Base-by-base conservation (phyloP, 2,113 vertebrate genomes). In the Plotosus lineatus region DNA sequence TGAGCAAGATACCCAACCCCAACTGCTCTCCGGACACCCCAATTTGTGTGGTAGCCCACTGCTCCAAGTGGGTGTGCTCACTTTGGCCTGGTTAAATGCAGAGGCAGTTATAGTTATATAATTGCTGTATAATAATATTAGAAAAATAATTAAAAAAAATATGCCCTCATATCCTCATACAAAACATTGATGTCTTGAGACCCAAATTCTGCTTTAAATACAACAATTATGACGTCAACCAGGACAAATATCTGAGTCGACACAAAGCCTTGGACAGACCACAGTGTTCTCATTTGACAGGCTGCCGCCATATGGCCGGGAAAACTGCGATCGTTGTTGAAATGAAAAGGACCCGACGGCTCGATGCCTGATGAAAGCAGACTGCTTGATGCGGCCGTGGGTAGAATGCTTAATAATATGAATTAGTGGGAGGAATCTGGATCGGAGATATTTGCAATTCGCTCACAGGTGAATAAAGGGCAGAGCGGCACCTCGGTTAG, bases 221-320 rank as follows among this genome's bases (percentile, higher is more conserved):
- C 33, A 26, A 63, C 53, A 63, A 60, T 55, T 19, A 38, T 50
- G 73, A 77, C 36, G 11, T 23, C 11, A 6, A 21, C 31, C 15
- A 61, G 21, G 60, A 79, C 66, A 88, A 90, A 79, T 81, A 90
- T 89, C 89, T 88, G 80, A 82, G 83, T 78, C 55, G 79, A 84
- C 50, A 55, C 38, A 17, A 51, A 51, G 72, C 80, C 79, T 79
- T 69, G 81, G 76, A 80, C 81, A 76, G 33, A 80, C 42, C 28
- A 21, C 61, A 38, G 58, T 33, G 48, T 63, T 66, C n/a, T 31
- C 65, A 50, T 69, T 73, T 75, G 63, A 72, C 28, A 56, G 80
- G 84, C 71, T 69, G 77, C 56, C 63, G 26, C 63, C 87, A 88
- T 84, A 87, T 84, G 85, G 83, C 68, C 78, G 40, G 71, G 33